Conservation (phyloP, 2,797 vertebrate genomes). For the Muscicapa striata region DNA sequence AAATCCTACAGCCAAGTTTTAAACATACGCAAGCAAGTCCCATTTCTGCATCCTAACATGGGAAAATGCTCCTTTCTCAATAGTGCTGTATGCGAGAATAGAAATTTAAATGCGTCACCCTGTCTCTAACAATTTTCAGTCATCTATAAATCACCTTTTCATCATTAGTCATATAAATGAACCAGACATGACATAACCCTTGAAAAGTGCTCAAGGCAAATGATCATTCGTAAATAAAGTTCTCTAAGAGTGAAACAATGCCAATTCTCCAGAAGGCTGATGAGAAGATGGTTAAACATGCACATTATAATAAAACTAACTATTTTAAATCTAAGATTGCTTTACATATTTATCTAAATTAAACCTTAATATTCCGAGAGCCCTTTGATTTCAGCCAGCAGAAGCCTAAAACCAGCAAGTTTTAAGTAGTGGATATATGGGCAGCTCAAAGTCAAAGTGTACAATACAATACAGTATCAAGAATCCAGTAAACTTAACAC, state of each 20-base stretch:
- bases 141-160: background rate
- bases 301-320: too few species aligned
- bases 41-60: background rate
- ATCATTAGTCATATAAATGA: background rate
- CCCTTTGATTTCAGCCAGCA: background rate
- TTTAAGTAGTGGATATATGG: background rate
- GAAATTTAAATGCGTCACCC: background rate
- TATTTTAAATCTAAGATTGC: background rate
- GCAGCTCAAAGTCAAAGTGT: background rate
- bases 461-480: background rate
- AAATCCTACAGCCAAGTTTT: too few species aligned
- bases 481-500: background rate
- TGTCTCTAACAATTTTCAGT: background rate
- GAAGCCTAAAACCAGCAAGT: background rate
- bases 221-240: background rate
- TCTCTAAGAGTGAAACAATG: background rate
- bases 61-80: background rate
- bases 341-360: background rate
- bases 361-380: background rate
- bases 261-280: background rate
- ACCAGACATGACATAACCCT: background rate
- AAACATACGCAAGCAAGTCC: background rate
- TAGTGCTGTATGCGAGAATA: fast-evolving
- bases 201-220: background rate
- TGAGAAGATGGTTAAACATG: background rate